A percentile compares a stretch with the other conserved stretches of the same genome.
Evolutionary conservation across 1,140 invertebrate genomes (phyloP).

Genomic region (Wiebesia pumilae): DNA sequence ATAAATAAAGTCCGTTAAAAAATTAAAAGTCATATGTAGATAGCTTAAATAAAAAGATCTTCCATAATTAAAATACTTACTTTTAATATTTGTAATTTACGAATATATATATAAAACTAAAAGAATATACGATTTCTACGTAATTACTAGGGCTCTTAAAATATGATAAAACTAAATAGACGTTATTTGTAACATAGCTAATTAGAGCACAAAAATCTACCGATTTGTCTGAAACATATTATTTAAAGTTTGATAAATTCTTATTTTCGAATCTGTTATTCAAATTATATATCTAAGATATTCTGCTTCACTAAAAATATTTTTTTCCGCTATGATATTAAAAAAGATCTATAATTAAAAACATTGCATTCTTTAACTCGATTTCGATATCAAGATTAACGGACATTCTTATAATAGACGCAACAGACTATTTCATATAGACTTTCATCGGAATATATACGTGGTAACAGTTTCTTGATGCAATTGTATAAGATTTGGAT

Average conservation of each 20-base stretch:
- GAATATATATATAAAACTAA: too few species aligned
- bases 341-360: constrained; percentile 13
- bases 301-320: neutral
- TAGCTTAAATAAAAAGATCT: too few species aligned
- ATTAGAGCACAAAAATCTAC: constrained; percentile 16
- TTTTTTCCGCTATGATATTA: neutral
- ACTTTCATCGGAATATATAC: neutral
- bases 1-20: too few species aligned
- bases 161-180: neutral
- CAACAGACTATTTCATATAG: neutral
- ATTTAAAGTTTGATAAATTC: neutral
- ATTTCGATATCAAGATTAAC: neutral
- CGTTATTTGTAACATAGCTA: neutral
- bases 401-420: neutral
- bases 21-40: too few species aligned
- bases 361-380: neutral
- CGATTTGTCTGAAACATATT: neutral
- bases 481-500: too few species aligned
- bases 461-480: neutral
- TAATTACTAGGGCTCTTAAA: neutral
- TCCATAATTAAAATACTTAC: too few species aligned
- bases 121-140: neutral
- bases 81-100: too few species aligned
- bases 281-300: constrained; percentile 1
- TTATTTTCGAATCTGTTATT: constrained; percentile 16